Conservation (phyloP, 2,888 invertebrate species). For the Cataglyphis livida region DNA sequence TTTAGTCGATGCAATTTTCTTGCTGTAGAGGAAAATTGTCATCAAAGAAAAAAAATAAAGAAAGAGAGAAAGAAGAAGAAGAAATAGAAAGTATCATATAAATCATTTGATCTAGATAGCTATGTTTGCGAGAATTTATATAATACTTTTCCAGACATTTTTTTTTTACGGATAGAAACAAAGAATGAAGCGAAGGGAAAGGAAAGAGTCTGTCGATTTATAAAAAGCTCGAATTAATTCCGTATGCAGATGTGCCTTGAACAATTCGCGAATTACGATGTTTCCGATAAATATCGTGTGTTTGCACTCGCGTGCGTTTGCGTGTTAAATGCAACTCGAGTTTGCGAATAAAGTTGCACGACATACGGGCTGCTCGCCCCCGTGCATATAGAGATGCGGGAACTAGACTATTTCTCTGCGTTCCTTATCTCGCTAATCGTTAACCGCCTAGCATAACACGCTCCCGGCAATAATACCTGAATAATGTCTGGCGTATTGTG, state of each 20-base stretch:
- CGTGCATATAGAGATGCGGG: conserved; percentile 11
- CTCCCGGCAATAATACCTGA: conserved; percentile 19
- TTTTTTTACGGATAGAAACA: neutral
- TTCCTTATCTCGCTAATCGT: conserved; percentile 40
- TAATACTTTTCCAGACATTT: neutral
- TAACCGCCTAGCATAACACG: conserved; percentile 23
- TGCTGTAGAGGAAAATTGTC: neutral
- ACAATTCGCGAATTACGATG: conserved; percentile 38
- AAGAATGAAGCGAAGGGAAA: neutral
- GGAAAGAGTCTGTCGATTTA: neutral
- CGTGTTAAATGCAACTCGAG: conserved; percentile 49
- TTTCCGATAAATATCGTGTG: conserved; percentile 41
- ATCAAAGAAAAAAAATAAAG: neutral
- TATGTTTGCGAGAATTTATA: neutral
- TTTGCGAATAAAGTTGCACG: conserved; percentile 34
- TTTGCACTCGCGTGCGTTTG: conserved; percentile 34
- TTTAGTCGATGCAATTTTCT: conserved; percentile 8
- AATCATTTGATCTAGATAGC: conserved; percentile 2
- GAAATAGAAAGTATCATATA: neutral
- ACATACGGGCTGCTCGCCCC: neutral
- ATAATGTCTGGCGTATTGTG: conserved; percentile 3
- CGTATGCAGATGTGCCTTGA: neutral
- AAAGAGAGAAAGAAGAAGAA: neutral
- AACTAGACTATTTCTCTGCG: conserved; percentile 35
- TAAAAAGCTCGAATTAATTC: conserved; percentile 12